These are phyloP conservation scores for Chalcosyrphus nemorum DNA, from an alignment of 2,888 invertebrate genomes.

Conservation along the genomic window DNA sequence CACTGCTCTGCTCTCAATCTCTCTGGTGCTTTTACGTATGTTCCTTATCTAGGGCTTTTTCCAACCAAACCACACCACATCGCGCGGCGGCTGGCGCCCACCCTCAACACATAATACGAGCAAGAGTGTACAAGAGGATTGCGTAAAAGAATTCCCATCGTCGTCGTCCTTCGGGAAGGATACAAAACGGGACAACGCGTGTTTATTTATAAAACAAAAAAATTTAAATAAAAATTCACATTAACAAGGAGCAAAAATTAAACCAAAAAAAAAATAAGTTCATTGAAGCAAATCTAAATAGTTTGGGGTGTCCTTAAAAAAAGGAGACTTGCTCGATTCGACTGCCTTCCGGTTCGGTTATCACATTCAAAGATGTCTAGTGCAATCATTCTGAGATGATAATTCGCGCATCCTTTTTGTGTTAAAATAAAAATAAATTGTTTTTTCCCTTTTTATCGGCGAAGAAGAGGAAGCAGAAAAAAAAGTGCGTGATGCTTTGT, in stretches of 20 bases:
- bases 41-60: slow-evolving; percentile 72
- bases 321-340: background rate
- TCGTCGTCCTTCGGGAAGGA: slow-evolving; percentile 61
- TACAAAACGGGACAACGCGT: slow-evolving; percentile 54
- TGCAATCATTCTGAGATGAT: slow-evolving; percentile 48
- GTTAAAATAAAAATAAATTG: background rate
- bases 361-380: slow-evolving; percentile 33
- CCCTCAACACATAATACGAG: slow-evolving; percentile 17
- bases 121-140: slow-evolving; percentile 62
- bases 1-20: slow-evolving; percentile 69
- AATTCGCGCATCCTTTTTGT: slow-evolving; percentile 33
- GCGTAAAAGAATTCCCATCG: slow-evolving; percentile 68
- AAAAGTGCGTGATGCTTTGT: slow-evolving; percentile 11
- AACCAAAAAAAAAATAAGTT: no score
- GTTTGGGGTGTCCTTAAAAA: slow-evolving; percentile 3
- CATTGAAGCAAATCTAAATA: background rate
- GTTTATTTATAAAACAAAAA: background rate
- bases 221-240: slow-evolving; percentile 6
- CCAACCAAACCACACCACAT: slow-evolving; percentile 47
- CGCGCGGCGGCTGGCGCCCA: background rate
- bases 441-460: background rate
- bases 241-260: no score
- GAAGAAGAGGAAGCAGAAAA: background rate
- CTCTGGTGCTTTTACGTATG: slow-evolving; percentile 67
- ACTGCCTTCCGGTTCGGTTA: background rate